Base-by-base conservation (phyloP, 2,888 invertebrate genomes). In the Lasioglossum lativentre region DNA sequence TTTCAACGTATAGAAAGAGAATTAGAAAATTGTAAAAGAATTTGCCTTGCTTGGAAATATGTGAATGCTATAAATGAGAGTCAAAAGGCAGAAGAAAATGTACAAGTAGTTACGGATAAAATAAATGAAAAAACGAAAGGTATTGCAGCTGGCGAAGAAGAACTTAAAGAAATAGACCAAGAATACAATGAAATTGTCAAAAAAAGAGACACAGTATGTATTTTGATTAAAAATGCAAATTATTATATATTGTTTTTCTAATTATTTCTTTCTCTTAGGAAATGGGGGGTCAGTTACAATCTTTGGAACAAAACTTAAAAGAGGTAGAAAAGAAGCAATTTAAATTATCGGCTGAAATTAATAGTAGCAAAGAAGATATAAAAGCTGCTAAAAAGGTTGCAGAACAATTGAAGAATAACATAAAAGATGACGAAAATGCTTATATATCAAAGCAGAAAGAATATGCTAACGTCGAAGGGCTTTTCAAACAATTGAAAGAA, bases 1-100 rank as follows among this genome's bases (percentile, higher is more conserved):
- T 99, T 97, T 93, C 98, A 99, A 95, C 97, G 98, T 92, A 96
- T 97, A 0, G 97, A 97, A 75, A 96, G 98, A 80, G 98, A 99
- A 93, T 95, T 99, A 72, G 98, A 99, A 89, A 97, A 98, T 93
- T 96, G 98, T 78, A 97, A 96, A 40, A 97, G 97, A 91, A 96
- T 99, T 34, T 96, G 97, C 93, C 96, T 97, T 75, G 98, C 98
- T 34, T 98, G 96, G 96, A 97, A 96, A 95, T 98, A 96, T 95
- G 96, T 96, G 76, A 95, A 95, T 86, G 95, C 96, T 42, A 95
- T 96, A 92, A 95, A 96, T 74, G 95, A 95, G 23, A 96, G 96
- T 27, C 95, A 96, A 78, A 95, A 96, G 72, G 96, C 96, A 2
- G 96, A 96, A 66, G 95, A 94, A 4, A 96, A 96, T 82, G 95